These are phyloP conservation scores for Electrophaes corylata DNA, from an alignment of 2,888 invertebrate species.

Conservation along the genomic window DNA sequence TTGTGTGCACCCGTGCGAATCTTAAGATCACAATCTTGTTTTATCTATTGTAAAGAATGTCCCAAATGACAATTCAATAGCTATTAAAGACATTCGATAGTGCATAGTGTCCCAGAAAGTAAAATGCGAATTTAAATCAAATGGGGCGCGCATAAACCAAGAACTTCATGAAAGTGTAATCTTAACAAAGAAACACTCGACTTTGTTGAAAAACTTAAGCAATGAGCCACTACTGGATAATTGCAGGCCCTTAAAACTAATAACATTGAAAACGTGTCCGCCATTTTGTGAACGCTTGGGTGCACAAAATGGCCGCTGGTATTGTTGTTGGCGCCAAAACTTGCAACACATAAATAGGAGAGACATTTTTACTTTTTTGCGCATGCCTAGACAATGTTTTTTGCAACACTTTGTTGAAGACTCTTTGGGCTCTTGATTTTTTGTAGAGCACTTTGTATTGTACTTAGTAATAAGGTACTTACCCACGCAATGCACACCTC, in stretches of 20 bases:
- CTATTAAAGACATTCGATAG: slow-evolving; percentile 31
- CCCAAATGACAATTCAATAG: slow-evolving; percentile 23
- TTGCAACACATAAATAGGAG: slow-evolving; percentile 34
- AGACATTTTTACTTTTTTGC: slow-evolving; percentile 19
- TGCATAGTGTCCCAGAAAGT: slow-evolving; percentile 23
- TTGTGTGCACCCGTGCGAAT: slow-evolving; percentile 10
- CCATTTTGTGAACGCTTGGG: slow-evolving; percentile 33
- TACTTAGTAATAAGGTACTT: neutral
- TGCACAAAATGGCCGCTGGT: slow-evolving; percentile 37
- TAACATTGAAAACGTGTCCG: slow-evolving; percentile 14
- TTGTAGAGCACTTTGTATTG: slow-evolving; percentile 8
- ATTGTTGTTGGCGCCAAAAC: slow-evolving; percentile 47
- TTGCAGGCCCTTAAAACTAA: slow-evolving; percentile 31
- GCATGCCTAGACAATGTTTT: slow-evolving; percentile 34
- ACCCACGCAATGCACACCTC: too few relatives aligned
- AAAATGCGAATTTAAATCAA: slow-evolving; percentile 27
- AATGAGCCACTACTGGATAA: slow-evolving; percentile 31
- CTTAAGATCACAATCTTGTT: slow-evolving; percentile 6
- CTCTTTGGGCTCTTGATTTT: slow-evolving; percentile 20
- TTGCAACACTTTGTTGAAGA: slow-evolving; percentile 10
- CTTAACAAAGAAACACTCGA: slow-evolving; percentile 27
- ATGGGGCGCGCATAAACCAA: slow-evolving; percentile 24
- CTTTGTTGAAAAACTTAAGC: slow-evolving; percentile 20
- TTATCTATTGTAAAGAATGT: slow-evolving; percentile 12
- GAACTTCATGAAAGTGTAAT: slow-evolving; percentile 34